Evolutionary conservation across 2,113 vertebrate species (phyloP).

Genomic region (Calyptomena viridis): DNA sequence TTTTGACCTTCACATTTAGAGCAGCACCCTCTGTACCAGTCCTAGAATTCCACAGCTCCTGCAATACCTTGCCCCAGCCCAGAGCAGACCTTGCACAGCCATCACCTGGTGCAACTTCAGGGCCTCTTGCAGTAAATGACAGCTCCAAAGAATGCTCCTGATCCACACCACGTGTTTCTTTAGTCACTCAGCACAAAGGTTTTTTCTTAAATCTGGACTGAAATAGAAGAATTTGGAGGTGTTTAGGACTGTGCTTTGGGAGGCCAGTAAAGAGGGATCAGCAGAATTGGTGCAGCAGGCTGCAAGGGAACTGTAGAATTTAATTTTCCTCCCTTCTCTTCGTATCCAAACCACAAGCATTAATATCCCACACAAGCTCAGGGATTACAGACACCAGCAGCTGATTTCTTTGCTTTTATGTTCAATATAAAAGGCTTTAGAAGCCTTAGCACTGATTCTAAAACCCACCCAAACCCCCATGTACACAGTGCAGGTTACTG

Average conservation of each 20-base stretch:
- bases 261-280: neutral
- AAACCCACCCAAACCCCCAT: neutral
- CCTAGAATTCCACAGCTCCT: neutral
- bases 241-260: neutral
- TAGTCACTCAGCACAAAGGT: neutral
- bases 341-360: neutral
- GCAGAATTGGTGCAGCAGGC: neutral
- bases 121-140: neutral
- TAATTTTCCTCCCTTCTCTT: neutral
- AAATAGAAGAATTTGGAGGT: neutral
- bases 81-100: no score
- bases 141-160: neutral
- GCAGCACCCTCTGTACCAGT: neutral
- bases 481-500: neutral
- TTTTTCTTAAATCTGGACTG: neutral
- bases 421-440: neutral
- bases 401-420: neutral
- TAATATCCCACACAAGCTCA: neutral
- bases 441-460: neutral
- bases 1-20: neutral
- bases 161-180: neutral
- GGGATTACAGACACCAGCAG: neutral
- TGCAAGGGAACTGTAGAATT: neutral
- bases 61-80: fast-evolving
- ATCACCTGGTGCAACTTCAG: no score